Conservation (phyloP, 64 coral and sea anemone genomes). For the Montipora efflorescens region DNA sequence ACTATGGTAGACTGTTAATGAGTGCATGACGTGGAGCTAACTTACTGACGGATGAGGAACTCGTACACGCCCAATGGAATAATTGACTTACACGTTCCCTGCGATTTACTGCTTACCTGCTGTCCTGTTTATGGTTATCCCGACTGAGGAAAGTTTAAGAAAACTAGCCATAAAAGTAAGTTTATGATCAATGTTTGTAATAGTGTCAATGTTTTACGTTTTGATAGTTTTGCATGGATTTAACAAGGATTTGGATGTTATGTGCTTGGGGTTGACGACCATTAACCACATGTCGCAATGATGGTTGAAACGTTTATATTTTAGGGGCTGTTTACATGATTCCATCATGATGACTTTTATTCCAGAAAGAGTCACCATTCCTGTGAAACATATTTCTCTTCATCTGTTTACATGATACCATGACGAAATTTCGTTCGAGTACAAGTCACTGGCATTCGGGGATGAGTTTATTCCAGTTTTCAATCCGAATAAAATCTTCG, state of each 20-base stretch:
- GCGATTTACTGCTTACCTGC: background rate
- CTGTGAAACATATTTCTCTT: no score
- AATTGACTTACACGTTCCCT: background rate
- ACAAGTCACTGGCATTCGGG: no score
- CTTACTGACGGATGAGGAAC: background rate
- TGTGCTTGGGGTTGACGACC: background rate
- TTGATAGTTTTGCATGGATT: slow-evolving; percentile 5
- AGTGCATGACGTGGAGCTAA: background rate
- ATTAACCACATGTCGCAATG: background rate
- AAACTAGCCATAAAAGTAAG: background rate
- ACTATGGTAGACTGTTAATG: no score
- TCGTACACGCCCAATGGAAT: background rate
- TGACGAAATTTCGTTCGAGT: no score
- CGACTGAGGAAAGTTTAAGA: background rate
- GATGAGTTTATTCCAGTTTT: no score
- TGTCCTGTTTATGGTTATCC: background rate
- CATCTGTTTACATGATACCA: no score
- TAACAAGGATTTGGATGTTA: background rate
- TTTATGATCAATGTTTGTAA: slow-evolving; percentile 4
- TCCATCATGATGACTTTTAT: no score
- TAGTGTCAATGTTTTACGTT: background rate
- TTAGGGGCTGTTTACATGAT: no score
- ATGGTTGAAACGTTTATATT: slow-evolving; percentile 8
- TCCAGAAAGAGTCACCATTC: no score
- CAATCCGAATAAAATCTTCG: no score